A percentile compares a stretch with the other conserved stretches of the same genome.
Evolutionary conservation across 2,113 vertebrate genomes (phyloP).

Genomic region (Callorhinus ursinus): DNA sequence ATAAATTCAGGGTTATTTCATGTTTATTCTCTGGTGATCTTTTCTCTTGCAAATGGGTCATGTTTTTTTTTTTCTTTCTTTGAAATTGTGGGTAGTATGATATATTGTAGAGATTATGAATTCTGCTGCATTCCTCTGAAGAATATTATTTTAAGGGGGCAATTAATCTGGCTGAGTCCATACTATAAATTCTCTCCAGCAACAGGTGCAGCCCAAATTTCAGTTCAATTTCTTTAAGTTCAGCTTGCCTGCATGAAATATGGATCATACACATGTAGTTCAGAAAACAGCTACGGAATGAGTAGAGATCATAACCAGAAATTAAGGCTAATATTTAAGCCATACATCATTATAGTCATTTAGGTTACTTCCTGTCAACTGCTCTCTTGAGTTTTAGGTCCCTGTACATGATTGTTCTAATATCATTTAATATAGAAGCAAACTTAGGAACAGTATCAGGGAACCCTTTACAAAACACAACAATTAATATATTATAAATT

Average conservation of each 20-base stretch:
- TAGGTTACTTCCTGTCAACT: too few species aligned
- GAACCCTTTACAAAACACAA: background rate
- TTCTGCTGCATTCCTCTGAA: background rate
- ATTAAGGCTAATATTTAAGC: background rate
- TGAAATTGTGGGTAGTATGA: background rate
- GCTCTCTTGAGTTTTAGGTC: background rate
- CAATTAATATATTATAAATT: background rate
- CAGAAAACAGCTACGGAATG: background rate
- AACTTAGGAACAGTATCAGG: background rate
- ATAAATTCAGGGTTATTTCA: background rate
- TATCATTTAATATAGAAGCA: background rate
- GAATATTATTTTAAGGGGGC: background rate
- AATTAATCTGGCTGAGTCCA: background rate
- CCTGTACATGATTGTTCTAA: background rate
- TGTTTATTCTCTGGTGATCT: background rate
- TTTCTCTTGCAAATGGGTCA: background rate
- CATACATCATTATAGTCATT: background rate
- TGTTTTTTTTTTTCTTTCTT: background rate
- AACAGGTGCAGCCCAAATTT: background rate
- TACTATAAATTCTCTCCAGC: background rate
- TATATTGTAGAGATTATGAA: background rate
- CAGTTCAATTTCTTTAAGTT: background rate
- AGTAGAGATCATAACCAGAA: background rate
- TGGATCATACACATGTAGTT: background rate
- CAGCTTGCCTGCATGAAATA: background rate